Evolutionary conservation across 2,113 vertebrate genomes (phyloP), one percentile per base, ranked within the genome.

Genomic region (Pelodiscus sinensis): DNA sequence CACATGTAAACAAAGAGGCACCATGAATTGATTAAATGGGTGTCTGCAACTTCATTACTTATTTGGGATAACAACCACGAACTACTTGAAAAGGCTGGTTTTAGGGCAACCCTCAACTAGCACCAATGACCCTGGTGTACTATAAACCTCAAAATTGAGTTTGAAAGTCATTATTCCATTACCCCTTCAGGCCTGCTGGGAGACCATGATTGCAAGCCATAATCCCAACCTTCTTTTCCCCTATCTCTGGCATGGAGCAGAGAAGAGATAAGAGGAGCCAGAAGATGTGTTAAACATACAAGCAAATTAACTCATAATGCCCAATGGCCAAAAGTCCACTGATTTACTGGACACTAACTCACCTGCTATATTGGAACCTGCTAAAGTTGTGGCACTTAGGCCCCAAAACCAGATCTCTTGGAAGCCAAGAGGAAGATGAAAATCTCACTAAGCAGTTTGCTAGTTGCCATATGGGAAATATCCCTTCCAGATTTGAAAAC

Each of bases 321-420:
- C 1, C 29, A 73, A 75, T 3, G 3, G 24, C 7, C 25, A 71
- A 5, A 0, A 0, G 55, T 77, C 88, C 58, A 51, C 2, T 35
- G 86, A 68, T 8, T 78, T 54, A 58, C 68, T 84, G 77, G 58
- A 52, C 35, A 44, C 44, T 22, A 24, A 24, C 22, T 6, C 21
- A 75, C 5, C 71, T 44, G 21, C 22, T 44, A 22, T 38, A 75
- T 21, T 0, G 3, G 27, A 86, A 54, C 13, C 10, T 55, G 50
- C 10, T 44, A 79, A 85, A 75, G 1, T 5, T 51, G 25, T 52
- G 25, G 80, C 5, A 9, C 24, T 24, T 10, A 44, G 38, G 25
- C 38, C 25, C 38, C 10, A 82, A 44, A 92, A 79, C 82, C 50
- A 0, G 1, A 25, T 9, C 15, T 71, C 7, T 24, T 88, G 7